A percentile compares a stretch with the other conserved stretches of the same genome.
Evolutionary conservation across 2,797 vertebrate species (phyloP).

Genomic region (Psittacula derbiana): DNA sequence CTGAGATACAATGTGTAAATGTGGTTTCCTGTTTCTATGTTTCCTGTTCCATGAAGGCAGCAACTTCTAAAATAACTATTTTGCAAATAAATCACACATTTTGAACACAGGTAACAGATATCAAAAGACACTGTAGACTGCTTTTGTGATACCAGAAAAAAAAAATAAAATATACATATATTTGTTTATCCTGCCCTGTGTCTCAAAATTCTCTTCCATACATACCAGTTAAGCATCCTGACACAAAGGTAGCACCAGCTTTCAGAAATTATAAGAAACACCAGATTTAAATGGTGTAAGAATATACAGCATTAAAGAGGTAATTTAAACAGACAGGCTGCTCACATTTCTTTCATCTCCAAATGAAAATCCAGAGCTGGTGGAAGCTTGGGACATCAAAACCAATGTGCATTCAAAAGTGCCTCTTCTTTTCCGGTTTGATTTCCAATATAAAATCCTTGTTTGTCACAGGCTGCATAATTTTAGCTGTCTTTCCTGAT

Average conservation of each 20-base stretch:
- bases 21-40: not conserved
- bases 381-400: not conserved
- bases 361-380: not conserved
- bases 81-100: not conserved
- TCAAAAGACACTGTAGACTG: not conserved
- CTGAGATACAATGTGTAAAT: not conserved
- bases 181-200: not conserved
- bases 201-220: not conserved
- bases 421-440: not conserved
- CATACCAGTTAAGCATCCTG: not conserved
- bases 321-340: not conserved
- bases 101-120: not conserved
- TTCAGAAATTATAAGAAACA: not conserved
- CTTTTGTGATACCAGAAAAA: not conserved
- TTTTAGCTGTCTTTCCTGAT: not conserved
- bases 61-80: not conserved
- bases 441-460: not conserved
- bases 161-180: accelerated
- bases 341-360: not conserved
- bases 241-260: not conserved
- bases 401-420: not conserved
- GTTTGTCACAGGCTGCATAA: not conserved
- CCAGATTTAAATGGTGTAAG: accelerated
- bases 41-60: not conserved
- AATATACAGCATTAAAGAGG: not conserved